phyloP scores from a whole-genome alignment of 2,113 vertebrate genomes.

The Trematomus loennbergii region DNA sequence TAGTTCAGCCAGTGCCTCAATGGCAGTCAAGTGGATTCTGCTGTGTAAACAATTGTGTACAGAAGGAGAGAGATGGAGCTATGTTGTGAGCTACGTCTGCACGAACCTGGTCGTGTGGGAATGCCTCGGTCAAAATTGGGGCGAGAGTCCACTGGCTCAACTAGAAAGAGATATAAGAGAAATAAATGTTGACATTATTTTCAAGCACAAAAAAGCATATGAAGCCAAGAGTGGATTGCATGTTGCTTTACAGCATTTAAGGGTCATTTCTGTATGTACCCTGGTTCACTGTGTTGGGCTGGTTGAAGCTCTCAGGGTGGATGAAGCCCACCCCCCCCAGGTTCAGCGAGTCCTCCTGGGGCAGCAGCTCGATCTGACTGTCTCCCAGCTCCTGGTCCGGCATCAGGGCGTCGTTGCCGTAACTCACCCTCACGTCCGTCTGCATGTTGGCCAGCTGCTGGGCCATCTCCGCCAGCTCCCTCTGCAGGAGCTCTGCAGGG shows the following conservation, averaged over 20 bases:
- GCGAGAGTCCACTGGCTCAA: constrained; percentile 94
- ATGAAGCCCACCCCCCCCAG: constrained; percentile 91
- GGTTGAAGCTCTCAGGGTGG: constrained; percentile 96
- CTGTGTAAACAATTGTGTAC: neutral
- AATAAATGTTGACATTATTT: neutral
- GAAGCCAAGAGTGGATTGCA: constrained; percentile 30
- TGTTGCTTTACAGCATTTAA: too few relatives aligned
- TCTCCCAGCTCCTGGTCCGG: constrained; percentile 84
- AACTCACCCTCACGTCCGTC: constrained; percentile 94
- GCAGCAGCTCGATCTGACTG: constrained; percentile 88
- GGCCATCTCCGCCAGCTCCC: constrained; percentile 95
- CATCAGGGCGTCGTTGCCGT: constrained; percentile 98
- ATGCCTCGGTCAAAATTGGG: constrained; percentile 93
- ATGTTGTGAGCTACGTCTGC: too few relatives aligned
- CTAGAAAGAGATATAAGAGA: constrained; percentile 84
- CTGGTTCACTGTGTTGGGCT: constrained; percentile 96
- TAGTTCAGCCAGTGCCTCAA: constrained; percentile 7
- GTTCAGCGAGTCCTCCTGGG: constrained; percentile 89
- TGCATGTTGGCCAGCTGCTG: constrained; percentile 95
- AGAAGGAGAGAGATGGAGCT: neutral
- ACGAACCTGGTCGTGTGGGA: constrained; percentile 93
- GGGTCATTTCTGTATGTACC: constrained; percentile 78
- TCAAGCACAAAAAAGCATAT: neutral
- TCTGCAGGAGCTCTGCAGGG: constrained; percentile 91
- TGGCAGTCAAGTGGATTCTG: constrained; percentile 46